These are phyloP conservation scores for Cotesia chilonis DNA, from an alignment of 1,140 invertebrate genomes.

Conservation along the genomic window DNA sequence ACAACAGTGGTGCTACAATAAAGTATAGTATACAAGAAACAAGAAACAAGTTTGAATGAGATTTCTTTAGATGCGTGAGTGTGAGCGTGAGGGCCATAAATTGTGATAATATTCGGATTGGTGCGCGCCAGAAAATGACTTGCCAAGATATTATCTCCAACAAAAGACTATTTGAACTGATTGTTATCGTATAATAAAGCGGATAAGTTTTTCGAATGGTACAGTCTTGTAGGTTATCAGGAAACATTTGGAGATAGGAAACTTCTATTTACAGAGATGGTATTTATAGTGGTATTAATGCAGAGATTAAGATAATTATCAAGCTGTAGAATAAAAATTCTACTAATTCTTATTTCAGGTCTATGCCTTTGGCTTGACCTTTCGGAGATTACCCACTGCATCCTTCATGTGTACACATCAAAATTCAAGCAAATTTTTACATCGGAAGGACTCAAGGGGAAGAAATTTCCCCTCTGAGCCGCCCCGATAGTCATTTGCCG, in stretches of 20 bases:
- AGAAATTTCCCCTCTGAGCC: too few species aligned
- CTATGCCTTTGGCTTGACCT: too few species aligned
- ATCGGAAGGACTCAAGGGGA: too few species aligned
- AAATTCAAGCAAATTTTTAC: too few species aligned
- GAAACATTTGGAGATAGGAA: slow-evolving; percentile 21
- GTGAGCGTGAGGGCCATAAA: slow-evolving; percentile 8
- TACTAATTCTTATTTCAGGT: too few species aligned
- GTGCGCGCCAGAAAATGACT: slow-evolving; percentile 13
- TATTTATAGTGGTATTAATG: slow-evolving; percentile 1
- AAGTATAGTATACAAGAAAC: slow-evolving; percentile 4
- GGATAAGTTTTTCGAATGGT: slow-evolving; percentile 21
- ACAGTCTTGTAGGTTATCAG: slow-evolving; percentile 26
- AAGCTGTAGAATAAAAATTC: too few species aligned
- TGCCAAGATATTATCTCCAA: slow-evolving; percentile 25
- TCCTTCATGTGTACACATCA: too few species aligned
- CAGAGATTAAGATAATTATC: not conserved
- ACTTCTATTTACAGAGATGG: slow-evolving; percentile 24
- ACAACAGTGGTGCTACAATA: slow-evolving; percentile 24
- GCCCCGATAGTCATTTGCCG: too few species aligned
- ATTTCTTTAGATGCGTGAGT: slow-evolving; percentile 23
- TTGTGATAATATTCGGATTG: not conserved
- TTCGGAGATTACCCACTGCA: too few species aligned
- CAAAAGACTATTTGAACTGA: slow-evolving; percentile 24
- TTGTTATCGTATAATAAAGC: slow-evolving; percentile 36
- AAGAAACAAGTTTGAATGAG: slow-evolving; percentile 29